Evolutionary conservation across 2,888 invertebrate species (phyloP).

Genomic region (Cactoblastis cactorum): DNA sequence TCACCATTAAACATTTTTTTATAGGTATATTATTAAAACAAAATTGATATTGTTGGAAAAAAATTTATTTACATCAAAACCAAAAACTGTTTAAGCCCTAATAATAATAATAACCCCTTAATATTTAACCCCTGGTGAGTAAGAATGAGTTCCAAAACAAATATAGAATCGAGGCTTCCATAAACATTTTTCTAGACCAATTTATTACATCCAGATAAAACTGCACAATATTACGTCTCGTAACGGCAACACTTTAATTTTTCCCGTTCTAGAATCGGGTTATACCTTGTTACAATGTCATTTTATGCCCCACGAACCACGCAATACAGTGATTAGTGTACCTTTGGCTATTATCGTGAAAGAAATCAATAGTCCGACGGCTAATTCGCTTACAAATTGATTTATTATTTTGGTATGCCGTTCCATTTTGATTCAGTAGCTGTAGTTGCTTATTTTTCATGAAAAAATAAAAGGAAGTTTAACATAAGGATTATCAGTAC

Average conservation of each 20-base stretch:
- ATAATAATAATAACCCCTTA: too few species aligned
- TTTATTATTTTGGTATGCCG: not conserved
- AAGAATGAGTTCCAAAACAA: not conserved
- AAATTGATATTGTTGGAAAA: too few species aligned
- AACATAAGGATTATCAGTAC: too few species aligned
- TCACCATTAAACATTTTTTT: too few species aligned
- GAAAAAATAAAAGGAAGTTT: too few species aligned
- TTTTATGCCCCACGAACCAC: constrained; percentile 20
- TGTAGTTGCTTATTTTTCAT: too few species aligned
- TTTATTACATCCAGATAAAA: constrained; percentile 6
- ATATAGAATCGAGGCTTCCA: not conserved
- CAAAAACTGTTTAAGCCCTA: too few species aligned
- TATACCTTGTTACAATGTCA: constrained; percentile 21
- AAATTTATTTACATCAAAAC: too few species aligned
- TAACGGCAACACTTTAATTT: constrained; percentile 18
- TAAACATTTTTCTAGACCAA: not conserved
- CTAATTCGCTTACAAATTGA: constrained; percentile 10
- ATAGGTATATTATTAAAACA: too few species aligned
- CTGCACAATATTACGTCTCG: constrained; percentile 5
- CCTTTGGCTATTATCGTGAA: constrained; percentile 13
- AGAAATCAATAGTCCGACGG: constrained; percentile 11
- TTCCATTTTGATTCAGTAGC: not conserved
- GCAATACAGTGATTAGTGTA: constrained; percentile 21
- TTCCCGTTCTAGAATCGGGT: constrained; percentile 17
- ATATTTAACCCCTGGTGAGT: not conserved